Conservation (phyloP, 2,113 vertebrate species). For the Leucopternis melanops region DNA sequence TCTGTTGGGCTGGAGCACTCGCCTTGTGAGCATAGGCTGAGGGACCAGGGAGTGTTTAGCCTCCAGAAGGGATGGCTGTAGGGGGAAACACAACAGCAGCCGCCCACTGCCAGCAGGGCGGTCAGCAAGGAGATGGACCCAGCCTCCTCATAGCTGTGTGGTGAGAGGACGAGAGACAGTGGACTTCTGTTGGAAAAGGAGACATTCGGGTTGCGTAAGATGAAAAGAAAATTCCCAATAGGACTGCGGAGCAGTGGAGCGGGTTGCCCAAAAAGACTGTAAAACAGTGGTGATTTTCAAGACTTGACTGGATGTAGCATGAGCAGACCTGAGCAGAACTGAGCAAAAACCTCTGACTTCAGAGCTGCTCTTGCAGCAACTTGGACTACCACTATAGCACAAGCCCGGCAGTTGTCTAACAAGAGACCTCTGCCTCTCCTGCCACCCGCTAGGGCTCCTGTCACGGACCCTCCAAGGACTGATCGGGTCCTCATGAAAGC, state of each 20-base stretch:
- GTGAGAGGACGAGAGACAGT: not conserved
- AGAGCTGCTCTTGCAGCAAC: not conserved
- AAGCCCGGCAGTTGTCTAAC: slow-evolving; percentile 78
- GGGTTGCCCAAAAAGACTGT: accelerated
- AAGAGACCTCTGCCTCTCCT: slow-evolving; percentile 81
- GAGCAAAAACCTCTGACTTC: not conserved
- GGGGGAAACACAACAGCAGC: accelerated
- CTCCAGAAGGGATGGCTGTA: not conserved
- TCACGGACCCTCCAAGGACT: slow-evolving; percentile 70
- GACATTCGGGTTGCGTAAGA: accelerated
- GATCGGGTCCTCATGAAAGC: slow-evolving; percentile 89
- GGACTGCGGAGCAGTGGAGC: not conserved
- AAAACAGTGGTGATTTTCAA: not conserved
- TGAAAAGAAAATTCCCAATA: not conserved
- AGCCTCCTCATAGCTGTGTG: not conserved
- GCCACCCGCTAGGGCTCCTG: slow-evolving; percentile 73
- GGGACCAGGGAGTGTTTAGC: accelerated
- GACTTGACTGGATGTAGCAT: not conserved
- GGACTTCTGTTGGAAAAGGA: not conserved
- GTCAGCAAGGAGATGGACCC: not conserved
- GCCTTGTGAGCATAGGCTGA: not conserved
- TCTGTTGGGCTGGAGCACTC: not conserved
- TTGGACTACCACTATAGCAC: slow-evolving; percentile 73
- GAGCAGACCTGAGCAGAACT: not conserved
- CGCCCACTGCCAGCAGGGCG: accelerated